These are phyloP conservation scores for Chrysotoxum bicinctum DNA, from an alignment of 2,888 invertebrate genomes.

Conservation along the genomic window DNA sequence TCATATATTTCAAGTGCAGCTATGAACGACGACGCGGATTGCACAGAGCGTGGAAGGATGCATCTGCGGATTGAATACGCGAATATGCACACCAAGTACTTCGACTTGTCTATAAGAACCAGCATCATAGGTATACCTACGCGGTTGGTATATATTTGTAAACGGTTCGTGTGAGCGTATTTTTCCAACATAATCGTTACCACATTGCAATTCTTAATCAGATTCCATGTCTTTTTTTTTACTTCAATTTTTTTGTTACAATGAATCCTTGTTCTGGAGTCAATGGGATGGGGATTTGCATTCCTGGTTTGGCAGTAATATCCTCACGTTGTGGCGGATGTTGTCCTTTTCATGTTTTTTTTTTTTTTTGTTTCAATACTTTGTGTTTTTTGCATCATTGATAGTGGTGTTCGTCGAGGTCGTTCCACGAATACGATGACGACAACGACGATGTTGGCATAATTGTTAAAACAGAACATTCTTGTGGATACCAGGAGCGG, in stretches of 20 bases:
- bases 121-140: background rate
- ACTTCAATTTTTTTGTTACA: background rate
- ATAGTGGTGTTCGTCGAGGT: slow-evolving; percentile 23
- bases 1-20: slow-evolving; percentile 58
- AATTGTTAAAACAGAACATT: slow-evolving; percentile 16
- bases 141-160: background rate
- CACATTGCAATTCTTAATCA: slow-evolving; percentile 66
- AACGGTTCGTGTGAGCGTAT: slow-evolving; percentile 28
- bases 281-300: slow-evolving; percentile 21
- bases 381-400: slow-evolving; percentile 6
- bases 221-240: slow-evolving; percentile 36
- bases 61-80: slow-evolving; percentile 12
- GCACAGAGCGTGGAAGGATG: background rate
- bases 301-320: slow-evolving; percentile 23
- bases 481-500: slow-evolving; percentile 32
- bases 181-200: slow-evolving; percentile 52
- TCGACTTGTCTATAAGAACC: background rate
- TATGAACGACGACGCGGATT: background rate
- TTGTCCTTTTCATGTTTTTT: background rate
- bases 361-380: background rate
- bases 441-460: slow-evolving; percentile 3
- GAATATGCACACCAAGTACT: background rate
- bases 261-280: slow-evolving; percentile 18
- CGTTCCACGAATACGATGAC: slow-evolving; percentile 1
- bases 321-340: slow-evolving; percentile 19